phyloP scores from a whole-genome alignment of 2,113 vertebrate species.

The Anhinga rufa region DNA sequence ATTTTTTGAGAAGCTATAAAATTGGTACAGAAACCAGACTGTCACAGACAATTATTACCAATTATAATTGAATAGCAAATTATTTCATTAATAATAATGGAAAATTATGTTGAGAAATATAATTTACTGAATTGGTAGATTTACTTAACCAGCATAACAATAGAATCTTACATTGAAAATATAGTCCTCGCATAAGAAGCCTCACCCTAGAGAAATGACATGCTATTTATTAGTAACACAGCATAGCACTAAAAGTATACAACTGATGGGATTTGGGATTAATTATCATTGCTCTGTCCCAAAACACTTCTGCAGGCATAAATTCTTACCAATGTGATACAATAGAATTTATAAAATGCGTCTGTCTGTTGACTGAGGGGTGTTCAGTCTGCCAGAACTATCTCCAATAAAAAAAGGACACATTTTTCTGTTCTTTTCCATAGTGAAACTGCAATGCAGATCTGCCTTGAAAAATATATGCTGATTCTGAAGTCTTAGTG shows the following conservation, averaged over 20 bases:
- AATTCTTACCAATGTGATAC: background rate
- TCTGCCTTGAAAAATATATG: slow-evolving; percentile 14
- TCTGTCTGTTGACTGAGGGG: background rate
- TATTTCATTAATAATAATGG: background rate
- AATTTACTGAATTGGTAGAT: background rate
- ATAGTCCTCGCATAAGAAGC: background rate
- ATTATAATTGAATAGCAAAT: background rate
- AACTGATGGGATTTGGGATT: background rate
- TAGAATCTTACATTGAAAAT: background rate
- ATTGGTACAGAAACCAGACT: background rate
- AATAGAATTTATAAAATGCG: background rate
- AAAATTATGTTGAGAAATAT: background rate
- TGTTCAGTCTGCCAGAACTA: background rate
- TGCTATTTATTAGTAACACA: background rate
- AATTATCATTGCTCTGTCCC: background rate
- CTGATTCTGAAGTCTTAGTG: background rate
- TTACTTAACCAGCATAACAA: background rate
- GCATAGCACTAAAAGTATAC: background rate
- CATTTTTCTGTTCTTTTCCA: background rate
- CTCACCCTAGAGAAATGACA: background rate
- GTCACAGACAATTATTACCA: background rate
- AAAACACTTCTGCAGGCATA: background rate
- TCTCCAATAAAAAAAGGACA: background rate
- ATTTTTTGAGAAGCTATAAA: background rate
- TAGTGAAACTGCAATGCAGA: slow-evolving; percentile 26